Evolutionary conservation across 1,140 invertebrate species (phyloP).

Genomic region (Alviniconcha marisindica): DNA sequence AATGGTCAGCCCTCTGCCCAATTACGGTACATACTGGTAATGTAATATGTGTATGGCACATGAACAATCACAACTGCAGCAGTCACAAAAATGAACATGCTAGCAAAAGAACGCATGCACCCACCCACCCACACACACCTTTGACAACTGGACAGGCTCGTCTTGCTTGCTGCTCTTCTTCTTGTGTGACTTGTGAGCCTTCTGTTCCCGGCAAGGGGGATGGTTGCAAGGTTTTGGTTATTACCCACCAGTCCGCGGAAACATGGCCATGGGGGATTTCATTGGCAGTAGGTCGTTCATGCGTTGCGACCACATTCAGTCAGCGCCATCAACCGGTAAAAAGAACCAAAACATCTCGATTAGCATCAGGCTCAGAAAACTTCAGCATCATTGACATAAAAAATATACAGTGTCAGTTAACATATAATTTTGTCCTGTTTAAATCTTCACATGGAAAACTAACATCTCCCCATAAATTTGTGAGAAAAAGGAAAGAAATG

Average conservation of each 20-base stretch:
- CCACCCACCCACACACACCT: background rate
- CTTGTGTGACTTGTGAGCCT: background rate
- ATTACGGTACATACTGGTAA: too few relatives aligned
- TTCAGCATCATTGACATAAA: too few relatives aligned
- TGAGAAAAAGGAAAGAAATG: too few relatives aligned
- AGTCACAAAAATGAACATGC: too few relatives aligned
- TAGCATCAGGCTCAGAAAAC: background rate
- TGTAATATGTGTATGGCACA: too few relatives aligned
- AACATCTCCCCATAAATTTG: too few relatives aligned
- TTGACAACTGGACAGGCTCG: slow-evolving; percentile 21
- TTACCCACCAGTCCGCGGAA: background rate
- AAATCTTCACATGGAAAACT: too few relatives aligned
- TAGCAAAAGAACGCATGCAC: too few relatives aligned
- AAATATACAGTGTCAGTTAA: too few relatives aligned
- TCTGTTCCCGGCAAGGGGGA: background rate
- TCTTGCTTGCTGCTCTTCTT: background rate
- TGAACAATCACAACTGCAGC: too few relatives aligned
- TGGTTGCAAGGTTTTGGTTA: background rate
- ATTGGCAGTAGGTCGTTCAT: background rate
- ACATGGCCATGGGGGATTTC: background rate
- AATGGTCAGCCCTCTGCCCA: too few relatives aligned
- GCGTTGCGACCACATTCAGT: background rate
- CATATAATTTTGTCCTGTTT: too few relatives aligned
- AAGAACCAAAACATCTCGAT: background rate
- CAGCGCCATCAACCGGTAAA: background rate